Evolutionary conservation across 2,888 invertebrate genomes (phyloP), one percentile per base, ranked within the genome.

Genomic region (Caenorhabditis angaria): DNA sequence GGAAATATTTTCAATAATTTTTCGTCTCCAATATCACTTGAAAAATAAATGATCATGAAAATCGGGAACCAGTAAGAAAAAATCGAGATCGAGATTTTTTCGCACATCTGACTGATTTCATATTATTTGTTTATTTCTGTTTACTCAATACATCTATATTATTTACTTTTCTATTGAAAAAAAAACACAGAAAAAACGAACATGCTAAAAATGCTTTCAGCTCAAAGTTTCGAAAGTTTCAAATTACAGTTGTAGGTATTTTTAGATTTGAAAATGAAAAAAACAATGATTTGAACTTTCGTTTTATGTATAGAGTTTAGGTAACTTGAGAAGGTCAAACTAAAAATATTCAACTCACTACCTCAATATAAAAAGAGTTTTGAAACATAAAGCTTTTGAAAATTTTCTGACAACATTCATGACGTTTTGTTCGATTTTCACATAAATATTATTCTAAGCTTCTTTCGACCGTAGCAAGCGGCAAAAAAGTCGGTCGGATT

Each of bases 401-500:
- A 6, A 35, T 14, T 35, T 6, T 35, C 14, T 35, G 8, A 6
- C 35, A 14, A 35, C 14, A 14, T 10, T 10, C 6, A 48, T 67
- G 62, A 62, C 67, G 67, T 54, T 62, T 35, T 67, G 29, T n/a
- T n/a, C n/a, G n/a, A n/a, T n/a, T n/a, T n/a, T n/a, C n/a, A n/a
- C n/a, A n/a, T n/a, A n/a, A 18, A 41, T 41, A 41, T 41, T 41
- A 41, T 18, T 53, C 62, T 60, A 64, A 62, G 62, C 64, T 56
- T 35, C 63, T 57, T 61, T 61, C 51, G 60, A n/a, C 12, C 20
- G 59, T 27, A 60, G 55, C 35, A 51, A n/a, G n/a, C n/a, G n/a
- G n/a, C n/a, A n/a, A n/a, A 59, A 58, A 70, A 65, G n/a, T n/a
- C n/a, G n/a, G n/a, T 62, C 55, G 64, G 62, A 54, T 54, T 70